A percentile compares a stretch with the other conserved stretches of the same genome.
These are phyloP conservation scores for Siphonodentalium dalli DNA, from an alignment of 2,888 invertebrate genomes.

Conservation along the genomic window DNA sequence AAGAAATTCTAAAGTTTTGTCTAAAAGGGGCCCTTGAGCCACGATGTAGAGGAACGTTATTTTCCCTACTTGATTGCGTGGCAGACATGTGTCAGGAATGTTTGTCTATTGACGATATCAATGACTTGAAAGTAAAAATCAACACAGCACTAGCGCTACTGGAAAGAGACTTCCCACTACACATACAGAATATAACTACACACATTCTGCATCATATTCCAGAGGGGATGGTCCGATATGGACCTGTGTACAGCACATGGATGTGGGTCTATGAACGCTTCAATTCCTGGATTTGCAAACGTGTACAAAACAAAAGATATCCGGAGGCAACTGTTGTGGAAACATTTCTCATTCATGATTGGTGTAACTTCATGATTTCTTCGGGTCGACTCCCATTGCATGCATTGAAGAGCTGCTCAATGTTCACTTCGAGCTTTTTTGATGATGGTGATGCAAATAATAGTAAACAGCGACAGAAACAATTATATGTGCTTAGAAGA, in stretches of 20 bases:
- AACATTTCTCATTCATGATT: conserved; percentile 7
- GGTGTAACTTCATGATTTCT: neutral
- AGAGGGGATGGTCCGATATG: neutral
- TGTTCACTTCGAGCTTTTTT: too few relatives aligned
- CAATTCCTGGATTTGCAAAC: conserved; percentile 12
- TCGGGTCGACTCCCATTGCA: conserved; percentile 3
- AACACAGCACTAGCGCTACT: conserved; percentile 5
- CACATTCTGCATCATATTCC: neutral
- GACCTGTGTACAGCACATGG: conserved; percentile 9
- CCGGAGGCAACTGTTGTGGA: conserved; percentile 9
- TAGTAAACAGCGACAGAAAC: too few relatives aligned
- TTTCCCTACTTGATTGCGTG: conserved; percentile 5
- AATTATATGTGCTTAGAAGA: too few relatives aligned
- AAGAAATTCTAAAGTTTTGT: conserved; percentile 1
- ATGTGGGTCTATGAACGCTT: conserved; percentile 11
- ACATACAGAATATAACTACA: too few relatives aligned
- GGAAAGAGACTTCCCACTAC: conserved; percentile 4
- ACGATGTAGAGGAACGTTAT: conserved; percentile 5
- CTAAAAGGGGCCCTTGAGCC: neutral
- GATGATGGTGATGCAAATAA: too few relatives aligned
- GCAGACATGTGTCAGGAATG: conserved; percentile 1
- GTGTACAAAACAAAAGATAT: conserved; percentile 6
- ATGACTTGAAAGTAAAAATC: conserved; percentile 2
- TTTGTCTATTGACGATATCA: neutral
- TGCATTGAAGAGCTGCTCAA: too few relatives aligned